These are phyloP conservation scores for Pagrus major DNA, from an alignment of 2,113 vertebrate species.

Conservation along the genomic window DNA sequence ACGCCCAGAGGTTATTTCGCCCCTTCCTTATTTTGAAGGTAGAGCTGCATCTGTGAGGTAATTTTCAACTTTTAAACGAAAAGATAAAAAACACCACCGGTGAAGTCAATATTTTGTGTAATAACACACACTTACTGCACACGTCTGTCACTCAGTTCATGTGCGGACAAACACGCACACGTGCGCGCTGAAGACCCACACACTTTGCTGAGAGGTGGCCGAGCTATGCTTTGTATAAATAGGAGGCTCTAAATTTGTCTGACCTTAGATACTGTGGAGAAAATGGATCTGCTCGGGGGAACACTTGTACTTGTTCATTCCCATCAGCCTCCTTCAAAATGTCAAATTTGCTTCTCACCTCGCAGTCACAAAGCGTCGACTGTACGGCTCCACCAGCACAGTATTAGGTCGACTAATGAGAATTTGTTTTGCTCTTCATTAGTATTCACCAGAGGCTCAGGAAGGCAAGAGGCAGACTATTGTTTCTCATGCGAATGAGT, in stretches of 20 bases:
- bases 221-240: constrained; percentile 32
- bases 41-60: background rate
- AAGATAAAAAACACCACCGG: background rate
- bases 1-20: background rate
- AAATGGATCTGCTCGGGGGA: constrained; percentile 65
- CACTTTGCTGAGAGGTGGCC: constrained; percentile 4
- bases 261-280: constrained; percentile 62
- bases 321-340: constrained; percentile 68
- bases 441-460: constrained; percentile 46
- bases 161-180: background rate
- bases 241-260: constrained; percentile 68
- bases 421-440: constrained; percentile 57
- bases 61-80: background rate
- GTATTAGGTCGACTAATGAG: constrained; percentile 49
- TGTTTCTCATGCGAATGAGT: constrained; percentile 9
- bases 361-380: constrained; percentile 35
- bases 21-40: background rate
- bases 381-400: constrained; percentile 32
- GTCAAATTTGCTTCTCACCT: constrained; percentile 69
- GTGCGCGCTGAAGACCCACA: background rate
- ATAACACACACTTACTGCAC: background rate
- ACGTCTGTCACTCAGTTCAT: background rate
- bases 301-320: constrained; percentile 68
- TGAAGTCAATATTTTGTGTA: constrained; percentile 9
- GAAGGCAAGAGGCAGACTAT: constrained; percentile 24